Percentiles rank a stretch among this genome's conserved stretches.
Conservation (phyloP, 2,888 invertebrate species). For the Caenorhabditis japonica region DNA sequence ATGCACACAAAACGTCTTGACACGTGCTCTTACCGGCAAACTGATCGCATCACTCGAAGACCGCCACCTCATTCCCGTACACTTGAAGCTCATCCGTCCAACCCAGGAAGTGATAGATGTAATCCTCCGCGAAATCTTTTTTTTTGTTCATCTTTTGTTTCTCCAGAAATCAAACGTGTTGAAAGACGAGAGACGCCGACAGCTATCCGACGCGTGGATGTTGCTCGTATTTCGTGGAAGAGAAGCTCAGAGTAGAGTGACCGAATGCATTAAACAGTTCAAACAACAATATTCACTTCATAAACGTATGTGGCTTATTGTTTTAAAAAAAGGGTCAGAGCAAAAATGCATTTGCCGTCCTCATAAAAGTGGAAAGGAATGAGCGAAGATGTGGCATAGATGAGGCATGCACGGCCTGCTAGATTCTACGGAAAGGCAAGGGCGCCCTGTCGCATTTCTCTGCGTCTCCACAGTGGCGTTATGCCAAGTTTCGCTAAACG, state of each 20-base stretch:
- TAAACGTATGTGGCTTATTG: conserved; percentile 24
- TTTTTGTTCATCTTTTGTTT: neutral
- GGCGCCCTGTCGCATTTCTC: no score
- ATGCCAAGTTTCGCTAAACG: no score
- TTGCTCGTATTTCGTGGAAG: conserved; percentile 21
- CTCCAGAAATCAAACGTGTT: conserved; percentile 33
- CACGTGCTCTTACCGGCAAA: conserved; percentile 25
- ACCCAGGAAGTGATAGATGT: conserved; percentile 41
- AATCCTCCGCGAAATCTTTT: conserved; percentile 9
- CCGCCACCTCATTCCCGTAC: conserved; percentile 18
- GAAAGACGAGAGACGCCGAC: conserved; percentile 31
- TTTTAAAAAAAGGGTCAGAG: no score
- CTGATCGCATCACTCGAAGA: conserved; percentile 33
- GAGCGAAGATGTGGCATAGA: no score
- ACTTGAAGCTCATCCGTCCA: conserved; percentile 31
- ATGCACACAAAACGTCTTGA: conserved; percentile 20
- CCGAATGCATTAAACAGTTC: conserved; percentile 16
- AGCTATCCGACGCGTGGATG: conserved; percentile 23
- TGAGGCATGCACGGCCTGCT: no score
- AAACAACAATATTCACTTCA: conserved; percentile 20
- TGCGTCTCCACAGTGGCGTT: no score
- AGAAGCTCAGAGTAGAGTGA: conserved; percentile 20
- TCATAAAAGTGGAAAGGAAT: no score
- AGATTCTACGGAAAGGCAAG: no score
- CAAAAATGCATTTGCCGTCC: no score